Percentiles rank a stretch among this genome's conserved stretches.
Evolutionary conservation across 1,140 invertebrate species (phyloP).

Genomic region (Oryctes rhinoceros): DNA sequence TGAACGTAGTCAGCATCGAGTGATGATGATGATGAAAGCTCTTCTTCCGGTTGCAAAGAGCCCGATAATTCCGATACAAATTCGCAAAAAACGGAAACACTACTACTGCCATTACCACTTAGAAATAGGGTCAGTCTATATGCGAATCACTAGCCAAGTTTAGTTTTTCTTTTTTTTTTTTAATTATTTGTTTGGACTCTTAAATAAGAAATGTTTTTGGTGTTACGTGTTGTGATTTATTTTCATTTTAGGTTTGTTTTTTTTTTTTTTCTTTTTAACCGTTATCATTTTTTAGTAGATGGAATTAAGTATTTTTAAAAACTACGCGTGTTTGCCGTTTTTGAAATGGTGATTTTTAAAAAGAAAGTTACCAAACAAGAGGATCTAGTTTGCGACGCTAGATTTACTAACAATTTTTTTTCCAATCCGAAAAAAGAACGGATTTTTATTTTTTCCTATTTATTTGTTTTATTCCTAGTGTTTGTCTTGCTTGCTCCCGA

Average conservation of each 20-base stretch:
- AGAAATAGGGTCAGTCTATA: conserved; percentile 14
- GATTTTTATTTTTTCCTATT: not conserved
- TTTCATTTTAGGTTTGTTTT: not conserved
- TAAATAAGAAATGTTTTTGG: not conserved
- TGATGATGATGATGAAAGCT: not conserved
- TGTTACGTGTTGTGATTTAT: not conserved
- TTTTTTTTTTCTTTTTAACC: not conserved
- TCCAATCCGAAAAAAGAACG: not conserved
- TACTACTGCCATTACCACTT: not conserved
- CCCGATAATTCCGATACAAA: not conserved
- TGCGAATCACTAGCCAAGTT: conserved; percentile 13
- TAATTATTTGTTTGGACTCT: too few relatives aligned
- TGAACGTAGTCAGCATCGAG: not conserved
- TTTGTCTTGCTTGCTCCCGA: not conserved
- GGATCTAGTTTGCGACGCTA: not conserved
- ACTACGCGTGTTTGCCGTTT: not conserved
- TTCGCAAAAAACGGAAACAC: conserved; percentile 1
- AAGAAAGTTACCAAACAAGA: not conserved
- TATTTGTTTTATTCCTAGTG: not conserved
- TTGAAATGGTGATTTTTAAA: not conserved
- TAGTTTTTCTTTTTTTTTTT: conserved; percentile 1
- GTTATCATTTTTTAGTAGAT: not conserved
- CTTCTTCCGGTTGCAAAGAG: not conserved
- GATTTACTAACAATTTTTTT: conserved; percentile 9
- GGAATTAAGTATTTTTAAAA: not conserved